Base-by-base conservation (phyloP, 2,113 vertebrate species). In the Indicator indicator region DNA sequence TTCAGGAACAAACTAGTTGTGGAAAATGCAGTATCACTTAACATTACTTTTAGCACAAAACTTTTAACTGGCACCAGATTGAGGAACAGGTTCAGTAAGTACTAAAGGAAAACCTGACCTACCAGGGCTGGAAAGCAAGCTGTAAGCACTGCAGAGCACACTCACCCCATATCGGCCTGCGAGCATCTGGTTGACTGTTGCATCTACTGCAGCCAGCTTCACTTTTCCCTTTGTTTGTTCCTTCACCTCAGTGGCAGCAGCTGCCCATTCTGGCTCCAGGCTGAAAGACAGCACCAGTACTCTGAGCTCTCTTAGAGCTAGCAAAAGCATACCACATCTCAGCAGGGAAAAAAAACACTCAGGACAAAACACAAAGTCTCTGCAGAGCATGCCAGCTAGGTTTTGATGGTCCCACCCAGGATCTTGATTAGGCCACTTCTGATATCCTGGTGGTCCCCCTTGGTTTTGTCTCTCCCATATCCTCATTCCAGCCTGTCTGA, bases 151-250 rank as follows among this genome's bases (percentile, higher is more conserved):
- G 64, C 33, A 74, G 8, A 59, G 17, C 19, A 65, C 24, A 95
- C 98, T 98, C 92, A 99, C 99, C 97, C 98, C 99, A 0, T 99
- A 99, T 24, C 99, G 98, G 90, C 97, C 7, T 88, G 99, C 96
- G 63, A 99, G 91, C 8, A 86, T 78, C 96, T 99, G 99, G 84
- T 99, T 99, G 3, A 98, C 97, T 2, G 99, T 99, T 38, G 99
- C 99, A 40, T 99, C 99, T 85, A 99, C 98, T 5, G 99, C 99
- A 28, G 98, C 99, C 17, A 99, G 97, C 50, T 98, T 99, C 60
- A 99, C 98, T 96, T 98, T 99, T 48, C 99, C 99, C 88, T 99
- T 99, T 5, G 99, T 99, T 86, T 99, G 99, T 52, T 99, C 99
- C 82, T 99, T 99, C 33, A 99, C 98, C 67, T 99, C 98, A 6